Base-by-base conservation (phyloP, 1,140 invertebrate genomes). In the Ceratosolen fusciceps region DNA sequence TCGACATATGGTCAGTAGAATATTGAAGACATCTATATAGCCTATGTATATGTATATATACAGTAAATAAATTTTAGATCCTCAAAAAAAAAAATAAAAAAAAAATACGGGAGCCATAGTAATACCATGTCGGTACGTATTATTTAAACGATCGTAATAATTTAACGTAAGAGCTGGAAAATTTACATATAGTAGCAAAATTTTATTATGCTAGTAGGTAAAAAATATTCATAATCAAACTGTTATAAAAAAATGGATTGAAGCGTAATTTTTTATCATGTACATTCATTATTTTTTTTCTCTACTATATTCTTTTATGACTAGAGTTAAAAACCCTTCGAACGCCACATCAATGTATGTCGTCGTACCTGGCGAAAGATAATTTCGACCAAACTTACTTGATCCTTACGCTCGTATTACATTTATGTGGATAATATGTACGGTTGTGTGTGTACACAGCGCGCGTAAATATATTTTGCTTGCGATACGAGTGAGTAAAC, bases 311-410 rank as follows among this genome's bases (percentile, higher is more conserved):
- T 56, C 72, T 81, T 82, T 83, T 78, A 83, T 86, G 87, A 87
- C 87, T 88, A 88, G 87, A 88, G 78, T 84, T 74, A 82, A 80
- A 76, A 65, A 80, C 78, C 34, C 62, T 80, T 81, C 67, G 52
- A 74, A 81, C n/a, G 54, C 56, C 14, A 75, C 60, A 21, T 49
- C 62, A 29, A 76, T 49, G 56, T 68, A 65, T 76, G 54, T 74
- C 49, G 24, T 47, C 12, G 12, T 43, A 52, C 49, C 37, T 60
- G 58, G 68, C 52, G 49, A 68, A 75, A 49, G 37, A 26, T 29
- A 74, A 58, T 80, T 70, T 58, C 79, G 72, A 80, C 78, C 72
- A 79, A 83, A 80, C 47, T 78, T 75, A 62, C 65, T 78, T 72
- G 65, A 60, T 76, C 74, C 29, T 68, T 58, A 62, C 79, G 68